Percentiles rank a stretch among this genome's conserved stretches.
Conservation (phyloP, 2,113 vertebrate species). For the Arvicanthis niloticus region DNA sequence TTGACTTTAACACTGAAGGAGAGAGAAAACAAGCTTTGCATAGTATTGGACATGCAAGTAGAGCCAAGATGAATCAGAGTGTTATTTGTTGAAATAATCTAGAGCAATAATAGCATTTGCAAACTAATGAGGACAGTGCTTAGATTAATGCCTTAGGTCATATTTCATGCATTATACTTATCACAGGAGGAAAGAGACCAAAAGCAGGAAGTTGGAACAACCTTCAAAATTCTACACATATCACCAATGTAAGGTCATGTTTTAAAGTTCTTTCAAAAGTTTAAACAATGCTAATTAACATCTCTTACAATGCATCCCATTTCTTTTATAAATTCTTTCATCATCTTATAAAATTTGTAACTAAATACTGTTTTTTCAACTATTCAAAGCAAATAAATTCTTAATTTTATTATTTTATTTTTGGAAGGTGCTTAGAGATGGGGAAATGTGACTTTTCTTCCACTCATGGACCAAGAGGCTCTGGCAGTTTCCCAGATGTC, state of each 20-base stretch:
- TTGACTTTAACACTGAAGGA: background rate
- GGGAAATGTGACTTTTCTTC: slow-evolving; percentile 74
- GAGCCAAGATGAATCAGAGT: slow-evolving; percentile 44
- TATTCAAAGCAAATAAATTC: background rate
- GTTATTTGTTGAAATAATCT: slow-evolving; percentile 58
- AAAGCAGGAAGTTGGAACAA: slow-evolving; percentile 44
- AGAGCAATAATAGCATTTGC: slow-evolving; percentile 45
- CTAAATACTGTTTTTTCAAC: background rate
- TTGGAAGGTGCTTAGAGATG: slow-evolving; percentile 26
- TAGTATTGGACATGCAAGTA: slow-evolving; percentile 26
- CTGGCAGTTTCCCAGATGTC: slow-evolving; percentile 72
- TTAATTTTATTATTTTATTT: background rate
- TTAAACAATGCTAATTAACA: background rate
- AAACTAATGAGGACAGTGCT: slow-evolving; percentile 75
- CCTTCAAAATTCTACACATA: slow-evolving; percentile 45
- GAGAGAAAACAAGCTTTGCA: slow-evolving; percentile 23
- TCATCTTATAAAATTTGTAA: background rate
- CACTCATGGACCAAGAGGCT: slow-evolving; percentile 49
- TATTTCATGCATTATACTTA: slow-evolving; percentile 69
- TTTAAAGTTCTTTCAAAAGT: slow-evolving; percentile 59
- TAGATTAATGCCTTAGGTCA: slow-evolving; percentile 69
- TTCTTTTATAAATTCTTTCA: slow-evolving; percentile 24
- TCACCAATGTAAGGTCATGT: slow-evolving; percentile 34
- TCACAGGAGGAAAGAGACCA: slow-evolving; percentile 29
- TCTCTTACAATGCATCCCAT: background rate